These are phyloP conservation scores for Archaeoteleia sp. DNA, from an alignment of 2,888 invertebrate species.

Conservation along the genomic window DNA sequence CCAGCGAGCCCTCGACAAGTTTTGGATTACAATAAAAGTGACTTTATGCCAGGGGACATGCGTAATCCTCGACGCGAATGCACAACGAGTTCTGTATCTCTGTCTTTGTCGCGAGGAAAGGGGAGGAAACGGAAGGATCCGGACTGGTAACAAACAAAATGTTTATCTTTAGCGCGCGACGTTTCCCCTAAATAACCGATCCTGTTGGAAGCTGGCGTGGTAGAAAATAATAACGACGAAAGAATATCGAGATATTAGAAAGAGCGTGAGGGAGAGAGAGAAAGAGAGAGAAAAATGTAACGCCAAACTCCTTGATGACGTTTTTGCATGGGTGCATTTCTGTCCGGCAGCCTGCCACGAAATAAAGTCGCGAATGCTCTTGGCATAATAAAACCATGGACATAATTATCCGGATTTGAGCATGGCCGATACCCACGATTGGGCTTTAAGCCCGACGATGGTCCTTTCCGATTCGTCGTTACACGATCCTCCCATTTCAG, in stretches of 20 bases:
- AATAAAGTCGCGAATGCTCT: constrained; percentile 60
- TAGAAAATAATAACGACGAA: constrained; percentile 41
- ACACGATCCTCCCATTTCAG: constrained; percentile 44
- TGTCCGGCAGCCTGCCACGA: constrained; percentile 44
- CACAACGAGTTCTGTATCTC: no score
- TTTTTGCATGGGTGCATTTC: constrained; percentile 49
- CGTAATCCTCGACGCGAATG: constrained; percentile 23
- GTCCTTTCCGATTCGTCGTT: constrained; percentile 40
- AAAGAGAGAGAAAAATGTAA: constrained; percentile 32
- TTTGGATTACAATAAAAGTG: constrained; percentile 31
- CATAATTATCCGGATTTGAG: constrained; percentile 66
- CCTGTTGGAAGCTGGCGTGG: constrained; percentile 48
- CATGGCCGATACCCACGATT: constrained; percentile 39
- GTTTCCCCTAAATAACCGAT: constrained; percentile 64
- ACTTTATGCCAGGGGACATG: constrained; percentile 21
- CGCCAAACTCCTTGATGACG: constrained; percentile 59
- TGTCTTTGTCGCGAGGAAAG: constrained; percentile 29
- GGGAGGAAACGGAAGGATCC: constrained; percentile 57
- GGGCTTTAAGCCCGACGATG: constrained; percentile 44
- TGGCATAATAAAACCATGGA: constrained; percentile 66
- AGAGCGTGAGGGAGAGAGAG: constrained; percentile 38
- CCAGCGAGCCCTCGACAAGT: no score
- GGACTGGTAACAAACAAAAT: constrained; percentile 54
- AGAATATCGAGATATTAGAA: constrained; percentile 18
- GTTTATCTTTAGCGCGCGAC: constrained; percentile 60